phyloP scores from a whole-genome alignment of 2,888 invertebrate species.

The Rotaria macrura region DNA sequence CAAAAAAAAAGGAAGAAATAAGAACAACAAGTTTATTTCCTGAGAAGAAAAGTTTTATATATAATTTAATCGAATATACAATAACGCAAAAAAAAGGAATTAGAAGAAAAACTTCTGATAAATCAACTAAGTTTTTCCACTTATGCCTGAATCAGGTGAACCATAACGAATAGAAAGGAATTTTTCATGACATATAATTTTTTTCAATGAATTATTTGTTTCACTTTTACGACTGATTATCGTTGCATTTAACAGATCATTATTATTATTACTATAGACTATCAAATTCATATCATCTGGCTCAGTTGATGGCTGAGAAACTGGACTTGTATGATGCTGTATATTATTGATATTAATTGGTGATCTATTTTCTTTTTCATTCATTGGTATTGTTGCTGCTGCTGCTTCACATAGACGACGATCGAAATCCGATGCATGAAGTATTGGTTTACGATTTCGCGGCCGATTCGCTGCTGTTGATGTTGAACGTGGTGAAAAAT shows the following conservation, averaged over 20 bases:
- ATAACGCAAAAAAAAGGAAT: background rate
- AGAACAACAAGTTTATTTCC: background rate
- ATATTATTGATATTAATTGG: background rate
- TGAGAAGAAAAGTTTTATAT: background rate
- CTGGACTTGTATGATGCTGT: slow-evolving; percentile 2
- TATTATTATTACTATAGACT: background rate
- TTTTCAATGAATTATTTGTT: background rate
- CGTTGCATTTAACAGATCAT: background rate
- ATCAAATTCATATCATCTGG: background rate
- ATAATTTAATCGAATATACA: background rate
- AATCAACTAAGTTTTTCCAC: background rate
- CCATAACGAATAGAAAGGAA: background rate
- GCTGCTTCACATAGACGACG: background rate
- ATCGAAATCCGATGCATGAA: background rate
- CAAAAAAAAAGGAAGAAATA: background rate
- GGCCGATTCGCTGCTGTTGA: background rate
- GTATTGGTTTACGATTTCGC: slow-evolving; percentile 2
- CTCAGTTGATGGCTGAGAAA: background rate
- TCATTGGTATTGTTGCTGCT: background rate
- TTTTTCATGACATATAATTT: background rate
- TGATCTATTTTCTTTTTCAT: background rate
- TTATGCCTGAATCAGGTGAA: background rate
- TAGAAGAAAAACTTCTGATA: background rate
- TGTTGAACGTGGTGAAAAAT: background rate
- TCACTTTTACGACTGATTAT: background rate